Base-by-base conservation (phyloP, 2,113 vertebrate genomes). In the Hirundichthys speculiger region DNA sequence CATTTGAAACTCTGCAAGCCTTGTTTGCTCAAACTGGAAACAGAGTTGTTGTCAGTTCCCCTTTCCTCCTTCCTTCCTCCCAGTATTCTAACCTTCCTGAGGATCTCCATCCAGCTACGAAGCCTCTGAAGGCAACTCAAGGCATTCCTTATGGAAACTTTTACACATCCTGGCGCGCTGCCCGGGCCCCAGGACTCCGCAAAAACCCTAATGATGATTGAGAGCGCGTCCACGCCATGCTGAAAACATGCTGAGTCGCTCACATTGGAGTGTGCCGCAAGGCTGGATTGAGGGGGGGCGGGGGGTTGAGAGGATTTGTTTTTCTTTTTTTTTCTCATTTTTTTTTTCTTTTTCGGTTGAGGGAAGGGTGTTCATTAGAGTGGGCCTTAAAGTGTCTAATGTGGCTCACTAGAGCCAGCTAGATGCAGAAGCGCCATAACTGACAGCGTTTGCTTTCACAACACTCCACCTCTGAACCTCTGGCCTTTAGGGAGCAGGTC, bases 81-180 rank as follows among this genome's bases (percentile, higher is more conserved):
- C 51, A 64, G 18, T 25, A 76, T 77, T 89, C 69, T 87, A 81
- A 80, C 80, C 79, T 90, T 90, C 82, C 82, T 34, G 64, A 88
- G 73, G 56, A 88, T 89, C 86, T 62, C 80, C 70, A 56, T 74
- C 71, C 66, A 58, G 65, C 64, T 19, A 66, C 30, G 1, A 54
- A 61, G 49, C 77, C 71, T 88, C 70, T 71, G 78, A 88, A 89
- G 89, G 91, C 91, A 92, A 92, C 90, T 93, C 86, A 74, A 88
- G 90, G 85, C 90, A 94, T 95, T 93, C 93, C 93, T 96, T 93
- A 94, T 94, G 96, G 96, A 96, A 97, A 96, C 86, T 95, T 92
- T 96, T 92, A 95, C 91, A 91, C 89, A 93, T 77, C 89, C 90
- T 97, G 96, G 96, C 94, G 0, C 6, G 1, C 4, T 74, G 93